Base-by-base conservation (phyloP, 2,113 vertebrate genomes). In the Hemicordylus capensis region DNA sequence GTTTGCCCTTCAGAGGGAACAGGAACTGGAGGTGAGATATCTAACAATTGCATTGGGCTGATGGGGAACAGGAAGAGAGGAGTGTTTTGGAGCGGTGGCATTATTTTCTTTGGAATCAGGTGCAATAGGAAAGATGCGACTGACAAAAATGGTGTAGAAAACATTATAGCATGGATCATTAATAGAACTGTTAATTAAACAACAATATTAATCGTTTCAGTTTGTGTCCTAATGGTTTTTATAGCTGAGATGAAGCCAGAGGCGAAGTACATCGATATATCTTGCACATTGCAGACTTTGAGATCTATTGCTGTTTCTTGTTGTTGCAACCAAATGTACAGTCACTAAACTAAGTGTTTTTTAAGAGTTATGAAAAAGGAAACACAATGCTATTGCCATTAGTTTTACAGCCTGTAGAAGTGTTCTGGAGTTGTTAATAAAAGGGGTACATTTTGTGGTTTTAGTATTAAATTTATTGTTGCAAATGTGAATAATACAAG, bases 1-100 rank as follows among this genome's bases (percentile, higher is more conserved):
- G 92, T 99, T 99, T 51, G 98, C 99, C 54, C 96, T 99, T 83
- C 99, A 99, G 96, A 95, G 98, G 56, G 99, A 99, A 95, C 99
- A 99, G 91, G 99, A 99, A 93, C 92, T 99, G 90, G 99, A 99
- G 98, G 99, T 99, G 95, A 95, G 98, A 81, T 51, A 79, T 4
- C 44, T 0, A 34, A 24, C 34, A 42, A 0, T 4, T 17, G 58
- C 46, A 8, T 3, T 15, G 44, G 10, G 4, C 58, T 75, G 17
- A 0, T 31, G 34, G 9, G 44, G 37, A 14, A 42, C 42, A 46
- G 4, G 34, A 6, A 54, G 34, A 66, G 51, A 54, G 12, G 3
- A 69, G 39, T 39, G 17, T 37, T 69, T 34, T 34, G n/a, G 28
- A 2, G 48, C 31, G 37, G 46, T 6, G 6, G 11, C n/a, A 44